Base-by-base conservation (phyloP, 2,888 invertebrate species). In the Clunio marinus region DNA sequence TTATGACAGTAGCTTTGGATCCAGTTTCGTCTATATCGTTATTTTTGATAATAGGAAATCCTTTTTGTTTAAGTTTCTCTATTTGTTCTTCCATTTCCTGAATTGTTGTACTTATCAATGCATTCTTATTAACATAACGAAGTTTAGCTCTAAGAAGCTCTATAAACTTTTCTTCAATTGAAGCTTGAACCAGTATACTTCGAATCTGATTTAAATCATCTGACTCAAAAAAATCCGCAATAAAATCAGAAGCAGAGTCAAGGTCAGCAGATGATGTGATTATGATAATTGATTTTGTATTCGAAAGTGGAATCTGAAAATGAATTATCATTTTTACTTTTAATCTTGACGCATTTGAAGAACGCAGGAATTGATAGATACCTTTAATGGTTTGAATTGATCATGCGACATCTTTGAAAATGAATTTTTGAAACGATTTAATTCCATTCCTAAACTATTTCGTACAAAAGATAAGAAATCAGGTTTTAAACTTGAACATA, bases 191-290 rank as follows among this genome's bases (percentile, higher is more conserved):
- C 2, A 68, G 13, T 1, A 68, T 28, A 4, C 15, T n/a, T 17
- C 28, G 32, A 1, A 68, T 25, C 3, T n/a, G 10, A 8, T 41
- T 20, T 20, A 7, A 1, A 41, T 57, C 68, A 2, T 51, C 28
- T 4, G 55, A 32, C 1, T 37, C 15, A 8, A 57, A 2, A 2
- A 13, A 22, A 8, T 25, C n/a, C 8, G 57, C 25, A 5, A 68
- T 45, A 7, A 68, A 58, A 20, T 68, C 68, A 1, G 58, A 55
- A 24, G 68, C 68, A 1, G 58, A 17, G 13, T 57, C 68, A 2
- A 68, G 4, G 41, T 68, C 68, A 13, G 37, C 15, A 15, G 37
- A 20, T n/a, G 57, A 57, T 4, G 58, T 57, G 22, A 68, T 17
- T 15, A 68, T 68, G 1, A 68, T 8, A n/a, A 41, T 58, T 2